Conservation (phyloP, 2,113 vertebrate species). For the Uria lomvia region DNA sequence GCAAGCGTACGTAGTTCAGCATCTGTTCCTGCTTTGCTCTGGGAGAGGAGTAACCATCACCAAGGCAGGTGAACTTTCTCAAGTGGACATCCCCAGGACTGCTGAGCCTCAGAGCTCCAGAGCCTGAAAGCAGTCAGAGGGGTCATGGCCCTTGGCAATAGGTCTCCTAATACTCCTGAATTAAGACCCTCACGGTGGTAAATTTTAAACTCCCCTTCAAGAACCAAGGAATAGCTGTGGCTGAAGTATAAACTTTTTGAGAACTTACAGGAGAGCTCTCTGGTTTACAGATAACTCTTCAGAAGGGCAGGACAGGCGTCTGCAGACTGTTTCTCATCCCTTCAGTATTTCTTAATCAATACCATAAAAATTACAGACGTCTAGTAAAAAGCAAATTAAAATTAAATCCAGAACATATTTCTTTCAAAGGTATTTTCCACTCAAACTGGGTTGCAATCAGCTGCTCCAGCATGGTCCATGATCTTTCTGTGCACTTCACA, state of each 20-base stretch:
- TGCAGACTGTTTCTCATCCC: neutral
- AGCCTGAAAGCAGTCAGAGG: neutral
- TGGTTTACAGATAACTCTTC: neutral
- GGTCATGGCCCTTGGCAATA: neutral
- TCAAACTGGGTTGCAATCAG: neutral
- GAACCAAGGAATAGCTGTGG: neutral
- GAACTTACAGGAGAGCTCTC: neutral
- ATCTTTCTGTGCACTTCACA: neutral
- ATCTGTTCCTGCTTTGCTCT: neutral
- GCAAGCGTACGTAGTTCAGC: fast-evolving
- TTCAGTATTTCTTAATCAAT: neutral
- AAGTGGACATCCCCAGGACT: neutral
- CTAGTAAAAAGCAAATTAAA: neutral
- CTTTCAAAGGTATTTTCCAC: neutral
- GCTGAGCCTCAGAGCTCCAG: neutral
- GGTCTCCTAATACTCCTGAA: neutral
- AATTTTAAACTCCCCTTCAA: neutral
- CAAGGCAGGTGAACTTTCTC: neutral
- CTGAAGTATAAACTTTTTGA: neutral
- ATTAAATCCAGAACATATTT: neutral
- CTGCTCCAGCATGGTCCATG: neutral
- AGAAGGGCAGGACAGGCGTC: neutral
- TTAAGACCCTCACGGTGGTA: neutral
- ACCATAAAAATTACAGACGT: neutral
- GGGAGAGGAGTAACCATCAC: neutral